Percentiles rank a stretch among this genome's conserved stretches.
These are phyloP conservation scores for Spinus olivaceus DNA, from an alignment of 2,797 vertebrate species.

Conservation along the genomic window DNA sequence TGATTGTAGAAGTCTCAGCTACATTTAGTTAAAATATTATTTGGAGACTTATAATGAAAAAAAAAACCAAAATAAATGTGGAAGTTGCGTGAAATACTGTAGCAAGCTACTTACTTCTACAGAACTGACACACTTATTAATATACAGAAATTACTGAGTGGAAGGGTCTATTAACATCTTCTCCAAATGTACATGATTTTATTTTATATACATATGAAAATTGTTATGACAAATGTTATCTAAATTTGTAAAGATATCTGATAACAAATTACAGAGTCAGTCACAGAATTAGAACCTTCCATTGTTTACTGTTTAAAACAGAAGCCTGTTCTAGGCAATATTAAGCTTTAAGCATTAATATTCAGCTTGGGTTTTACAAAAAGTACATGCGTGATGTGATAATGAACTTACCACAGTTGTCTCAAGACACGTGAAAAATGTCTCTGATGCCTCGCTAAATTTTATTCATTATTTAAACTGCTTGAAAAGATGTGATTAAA, in stretches of 20 bases:
- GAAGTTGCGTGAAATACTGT: neutral
- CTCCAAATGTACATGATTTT: neutral
- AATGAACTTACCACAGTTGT: neutral
- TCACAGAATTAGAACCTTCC: neutral
- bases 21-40: neutral
- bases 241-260: neutral
- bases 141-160: neutral
- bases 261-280: neutral
- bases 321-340: neutral
- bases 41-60: neutral
- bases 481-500: neutral
- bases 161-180: neutral
- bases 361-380: neutral
- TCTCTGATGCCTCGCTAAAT: neutral
- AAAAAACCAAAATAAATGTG: neutral
- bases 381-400: neutral
- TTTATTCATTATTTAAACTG: neutral
- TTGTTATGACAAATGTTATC: neutral
- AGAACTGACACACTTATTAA: neutral
- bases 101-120: neutral
- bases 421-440: neutral
- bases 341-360: conserved; percentile 1
- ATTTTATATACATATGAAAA: neutral
- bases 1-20: neutral
- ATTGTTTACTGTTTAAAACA: neutral